These are phyloP conservation scores for Plagiodera versicolora DNA, from an alignment of 2,888 invertebrate genomes.

Conservation along the genomic window DNA sequence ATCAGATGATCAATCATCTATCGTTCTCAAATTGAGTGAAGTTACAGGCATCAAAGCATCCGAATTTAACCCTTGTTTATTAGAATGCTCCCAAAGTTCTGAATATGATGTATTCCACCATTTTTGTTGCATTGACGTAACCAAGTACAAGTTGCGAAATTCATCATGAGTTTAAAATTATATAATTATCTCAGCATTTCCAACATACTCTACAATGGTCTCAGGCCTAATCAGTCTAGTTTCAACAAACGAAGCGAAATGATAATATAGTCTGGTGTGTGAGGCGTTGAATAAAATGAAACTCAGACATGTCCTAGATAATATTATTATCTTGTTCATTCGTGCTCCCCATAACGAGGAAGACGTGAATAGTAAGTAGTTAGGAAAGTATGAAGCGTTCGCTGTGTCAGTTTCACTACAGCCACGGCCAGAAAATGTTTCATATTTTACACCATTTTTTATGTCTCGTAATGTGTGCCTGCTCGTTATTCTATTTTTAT, in stretches of 20 bases:
- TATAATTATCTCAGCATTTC: background rate
- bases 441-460: background rate
- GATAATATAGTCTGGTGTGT: background rate
- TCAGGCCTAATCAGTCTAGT: background rate
- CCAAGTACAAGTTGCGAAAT: too few species aligned
- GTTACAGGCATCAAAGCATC: too few species aligned
- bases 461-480: background rate
- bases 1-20: too few species aligned
- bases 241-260: background rate
- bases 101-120: too few species aligned
- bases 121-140: too few species aligned
- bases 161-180: too few species aligned
- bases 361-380: background rate
- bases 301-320: background rate
- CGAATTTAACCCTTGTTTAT: too few species aligned
- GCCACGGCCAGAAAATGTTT: background rate
- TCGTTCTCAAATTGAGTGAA: too few species aligned
- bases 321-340: constrained; percentile 1
- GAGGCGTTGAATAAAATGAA: background rate
- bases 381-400: background rate
- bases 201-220: background rate
- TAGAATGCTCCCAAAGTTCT: too few species aligned
- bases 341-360: background rate
- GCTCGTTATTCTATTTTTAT: background rate
- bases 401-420: background rate